Evolutionary conservation across 2,113 vertebrate genomes (phyloP).

Genomic region (Aptenodytes patagonicus): DNA sequence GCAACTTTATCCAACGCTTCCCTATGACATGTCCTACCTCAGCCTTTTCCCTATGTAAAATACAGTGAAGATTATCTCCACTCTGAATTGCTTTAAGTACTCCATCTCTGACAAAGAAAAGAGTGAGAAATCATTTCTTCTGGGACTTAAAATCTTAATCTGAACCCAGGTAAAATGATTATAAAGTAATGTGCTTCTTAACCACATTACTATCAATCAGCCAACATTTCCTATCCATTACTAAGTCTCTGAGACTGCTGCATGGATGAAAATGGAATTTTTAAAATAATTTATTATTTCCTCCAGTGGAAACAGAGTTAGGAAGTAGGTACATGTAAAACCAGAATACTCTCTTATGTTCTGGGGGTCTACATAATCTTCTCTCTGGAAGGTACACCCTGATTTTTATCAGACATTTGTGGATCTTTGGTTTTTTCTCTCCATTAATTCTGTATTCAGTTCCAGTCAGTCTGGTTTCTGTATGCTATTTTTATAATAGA

Average conservation of each 20-base stretch:
- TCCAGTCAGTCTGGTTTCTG: not conserved
- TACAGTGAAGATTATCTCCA: not conserved
- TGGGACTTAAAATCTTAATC: not conserved
- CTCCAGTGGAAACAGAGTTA: not conserved
- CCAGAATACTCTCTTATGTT: not conserved
- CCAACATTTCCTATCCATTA: conserved; percentile 19
- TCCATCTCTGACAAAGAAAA: not conserved
- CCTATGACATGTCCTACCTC: not conserved
- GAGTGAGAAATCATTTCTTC: not conserved
- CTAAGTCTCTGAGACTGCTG: not conserved
- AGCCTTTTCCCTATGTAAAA: not conserved
- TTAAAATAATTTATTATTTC: not conserved
- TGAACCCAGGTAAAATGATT: not conserved
- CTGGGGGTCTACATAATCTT: not conserved
- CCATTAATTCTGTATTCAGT: not conserved
- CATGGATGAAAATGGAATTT: not conserved
- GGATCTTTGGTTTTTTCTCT: not conserved
- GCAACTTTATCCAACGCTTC: not conserved
- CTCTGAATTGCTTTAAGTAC: not conserved
- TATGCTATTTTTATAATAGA: not conserved
- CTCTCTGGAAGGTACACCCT: not conserved
- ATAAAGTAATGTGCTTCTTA: not conserved
- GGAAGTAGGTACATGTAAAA: not conserved
- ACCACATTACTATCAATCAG: not conserved
- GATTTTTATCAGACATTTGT: not conserved